phyloP scores from a whole-genome alignment of 2,888 invertebrate genomes.

The Cataglyphis cursor region DNA sequence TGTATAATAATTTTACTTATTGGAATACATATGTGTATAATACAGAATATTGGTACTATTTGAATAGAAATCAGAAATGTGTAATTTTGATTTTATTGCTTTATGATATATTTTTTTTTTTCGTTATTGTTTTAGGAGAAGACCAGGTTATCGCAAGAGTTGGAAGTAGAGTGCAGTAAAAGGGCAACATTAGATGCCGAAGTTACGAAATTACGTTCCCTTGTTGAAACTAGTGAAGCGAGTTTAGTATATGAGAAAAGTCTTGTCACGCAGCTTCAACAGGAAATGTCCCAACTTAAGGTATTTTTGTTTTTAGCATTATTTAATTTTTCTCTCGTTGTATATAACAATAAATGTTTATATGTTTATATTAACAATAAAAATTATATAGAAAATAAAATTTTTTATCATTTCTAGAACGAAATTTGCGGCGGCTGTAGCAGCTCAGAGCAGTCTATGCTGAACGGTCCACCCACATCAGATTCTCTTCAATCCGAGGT shows the following conservation, averaged over 20 bases:
- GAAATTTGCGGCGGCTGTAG: conserved; percentile 79
- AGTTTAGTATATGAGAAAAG: conserved; percentile 77
- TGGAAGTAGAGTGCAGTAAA: conserved; percentile 85
- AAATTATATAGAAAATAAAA: background rate
- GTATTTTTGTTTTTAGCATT: conserved; percentile 67
- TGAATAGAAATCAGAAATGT: background rate
- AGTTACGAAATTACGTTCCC: conserved; percentile 78
- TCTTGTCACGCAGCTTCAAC: conserved; percentile 78
- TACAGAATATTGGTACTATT: background rate
- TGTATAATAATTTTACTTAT: background rate
- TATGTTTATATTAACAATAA: too few species aligned
- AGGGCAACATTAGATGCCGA: conserved; percentile 77
- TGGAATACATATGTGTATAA: background rate
- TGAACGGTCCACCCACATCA: conserved; percentile 82
- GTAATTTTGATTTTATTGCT: background rate
- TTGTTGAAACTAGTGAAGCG: conserved; percentile 78
- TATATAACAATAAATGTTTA: background rate
- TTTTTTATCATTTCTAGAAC: conserved; percentile 70
- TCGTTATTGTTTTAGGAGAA: conserved; percentile 86
- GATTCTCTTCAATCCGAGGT: conserved; percentile 85
- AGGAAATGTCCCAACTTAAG: conserved; percentile 81
- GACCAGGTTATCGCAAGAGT: conserved; percentile 86
- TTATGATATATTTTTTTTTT: conserved; percentile 3
- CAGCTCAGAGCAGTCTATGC: conserved; percentile 81
- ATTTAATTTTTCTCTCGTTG: background rate